phyloP scores from a whole-genome alignment of 2,797 vertebrate species.

The Oryzias sinensis region DNA sequence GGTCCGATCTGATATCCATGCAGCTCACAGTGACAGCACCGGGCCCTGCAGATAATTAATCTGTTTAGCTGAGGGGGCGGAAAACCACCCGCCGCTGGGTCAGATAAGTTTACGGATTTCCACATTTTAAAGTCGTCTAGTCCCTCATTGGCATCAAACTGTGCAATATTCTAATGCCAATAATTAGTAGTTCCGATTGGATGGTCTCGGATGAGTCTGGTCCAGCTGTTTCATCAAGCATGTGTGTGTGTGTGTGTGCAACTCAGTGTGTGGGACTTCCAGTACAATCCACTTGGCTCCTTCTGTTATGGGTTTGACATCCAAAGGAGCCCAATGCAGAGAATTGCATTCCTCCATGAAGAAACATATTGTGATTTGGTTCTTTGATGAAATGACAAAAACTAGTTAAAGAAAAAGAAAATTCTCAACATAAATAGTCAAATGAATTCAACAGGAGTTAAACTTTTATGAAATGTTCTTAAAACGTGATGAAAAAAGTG shows the following conservation, averaged over 20 bases:
- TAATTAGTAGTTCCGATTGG: slow-evolving; percentile 82
- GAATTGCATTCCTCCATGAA: too few relatives aligned
- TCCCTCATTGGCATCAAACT: slow-evolving; percentile 76
- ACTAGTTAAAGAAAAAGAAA: too few relatives aligned
- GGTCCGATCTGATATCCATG: slow-evolving; percentile 61
- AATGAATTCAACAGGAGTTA: too few relatives aligned
- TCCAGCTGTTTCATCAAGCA: slow-evolving; percentile 78
- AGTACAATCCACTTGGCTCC: too few relatives aligned
- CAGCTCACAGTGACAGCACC: slow-evolving; percentile 57
- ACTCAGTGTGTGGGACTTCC: neutral
- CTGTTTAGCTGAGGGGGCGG: slow-evolving; percentile 70
- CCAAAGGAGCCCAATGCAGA: too few relatives aligned
- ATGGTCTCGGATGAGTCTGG: slow-evolving; percentile 76
- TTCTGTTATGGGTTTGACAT: too few relatives aligned
- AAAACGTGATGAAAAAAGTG: too few relatives aligned
- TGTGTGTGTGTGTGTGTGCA: slow-evolving; percentile 16
- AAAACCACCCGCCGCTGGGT: slow-evolving; percentile 62
- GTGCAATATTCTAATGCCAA: slow-evolving; percentile 78
- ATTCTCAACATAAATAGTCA: too few relatives aligned
- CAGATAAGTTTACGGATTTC: slow-evolving; percentile 77
- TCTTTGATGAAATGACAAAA: too few relatives aligned
- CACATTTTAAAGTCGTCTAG: slow-evolving; percentile 78
- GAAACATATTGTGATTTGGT: too few relatives aligned
- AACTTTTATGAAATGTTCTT: too few relatives aligned
- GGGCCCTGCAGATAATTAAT: slow-evolving; percentile 71